Evolutionary conservation across 2,113 vertebrate species (phyloP), one percentile per base, ranked within the genome.

Genomic region (Vicugna pacos): DNA sequence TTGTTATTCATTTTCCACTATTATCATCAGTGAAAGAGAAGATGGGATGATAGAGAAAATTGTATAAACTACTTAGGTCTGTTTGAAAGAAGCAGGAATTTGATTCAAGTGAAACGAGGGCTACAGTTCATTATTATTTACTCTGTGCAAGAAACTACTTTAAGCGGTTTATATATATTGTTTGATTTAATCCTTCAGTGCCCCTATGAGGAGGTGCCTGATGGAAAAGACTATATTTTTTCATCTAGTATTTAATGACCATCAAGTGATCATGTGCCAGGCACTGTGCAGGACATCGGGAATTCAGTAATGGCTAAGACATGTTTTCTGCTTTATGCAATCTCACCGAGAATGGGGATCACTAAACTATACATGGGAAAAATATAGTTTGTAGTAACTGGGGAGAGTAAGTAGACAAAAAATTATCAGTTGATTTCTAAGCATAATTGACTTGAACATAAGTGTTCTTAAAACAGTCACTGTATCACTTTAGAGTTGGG

Each of bases 21-120:
- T 89, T 70, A 46, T 75, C 65, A 73, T 89, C 35, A 77, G 73
- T 84, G 89, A 81, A 46, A 94, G 35, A 77, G 83, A 94, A 81
- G 52, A 83, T 22, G 17, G 35, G 60, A 69, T 52, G 32, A 35
- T 26, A 91, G 54, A 89, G 76, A 93, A 95, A 54, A 83, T 38
- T 16, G 16, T 54, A n/a, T 48, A 42, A 79, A 75, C 75, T 88
- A 10, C 22, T 48, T 50, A 72, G 28, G 11, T 82, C 35, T 80
- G 16, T 87, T 65, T 52, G 52, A 89, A 86, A 88, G 60, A 89
- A 56, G 42, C 11, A 84, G 16, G 70, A 19, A 35, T 94, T 94
- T 95, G 88, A 92, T 58, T 83, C 14, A 94, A 72, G 24, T 88
- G 60, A 93, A 79, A 81, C 10, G 90, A 93, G 7, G 46, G 22